These are phyloP conservation scores for Balearica regulorum DNA, from an alignment of 2,797 vertebrate species.

Conservation along the genomic window DNA sequence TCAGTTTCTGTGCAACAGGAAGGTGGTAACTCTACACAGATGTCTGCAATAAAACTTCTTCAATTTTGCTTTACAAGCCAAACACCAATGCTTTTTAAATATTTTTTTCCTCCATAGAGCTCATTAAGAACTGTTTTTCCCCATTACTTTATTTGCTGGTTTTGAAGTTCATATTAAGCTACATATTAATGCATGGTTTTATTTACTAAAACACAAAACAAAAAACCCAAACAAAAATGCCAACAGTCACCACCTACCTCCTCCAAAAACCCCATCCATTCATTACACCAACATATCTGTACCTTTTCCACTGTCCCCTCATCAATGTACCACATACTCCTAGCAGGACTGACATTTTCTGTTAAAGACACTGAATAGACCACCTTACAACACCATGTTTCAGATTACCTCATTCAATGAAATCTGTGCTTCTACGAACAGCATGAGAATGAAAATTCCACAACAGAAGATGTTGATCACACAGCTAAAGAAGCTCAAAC, in stretches of 20 bases:
- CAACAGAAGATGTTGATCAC: background rate
- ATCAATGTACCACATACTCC: background rate
- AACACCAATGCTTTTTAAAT: background rate
- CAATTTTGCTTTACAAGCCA: background rate
- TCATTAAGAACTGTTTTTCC: background rate
- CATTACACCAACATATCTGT: background rate
- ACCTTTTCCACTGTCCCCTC: background rate
- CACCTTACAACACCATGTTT: background rate
- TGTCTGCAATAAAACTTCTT: background rate
- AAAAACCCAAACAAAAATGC: no score
- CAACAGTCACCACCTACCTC: accelerated
- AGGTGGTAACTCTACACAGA: background rate
- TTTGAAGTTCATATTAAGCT: background rate
- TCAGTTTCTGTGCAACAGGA: background rate
- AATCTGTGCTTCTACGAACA: background rate
- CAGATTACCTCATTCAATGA: background rate
- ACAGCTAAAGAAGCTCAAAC: background rate
- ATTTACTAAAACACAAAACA: background rate
- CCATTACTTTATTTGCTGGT: background rate
- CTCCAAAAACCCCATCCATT: accelerated
- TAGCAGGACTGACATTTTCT: background rate
- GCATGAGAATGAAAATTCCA: background rate
- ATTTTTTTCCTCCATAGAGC: background rate
- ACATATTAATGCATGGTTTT: background rate
- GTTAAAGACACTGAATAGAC: background rate